phyloP scores from a whole-genome alignment of 2,113 vertebrate species.

The Strix aluco region DNA sequence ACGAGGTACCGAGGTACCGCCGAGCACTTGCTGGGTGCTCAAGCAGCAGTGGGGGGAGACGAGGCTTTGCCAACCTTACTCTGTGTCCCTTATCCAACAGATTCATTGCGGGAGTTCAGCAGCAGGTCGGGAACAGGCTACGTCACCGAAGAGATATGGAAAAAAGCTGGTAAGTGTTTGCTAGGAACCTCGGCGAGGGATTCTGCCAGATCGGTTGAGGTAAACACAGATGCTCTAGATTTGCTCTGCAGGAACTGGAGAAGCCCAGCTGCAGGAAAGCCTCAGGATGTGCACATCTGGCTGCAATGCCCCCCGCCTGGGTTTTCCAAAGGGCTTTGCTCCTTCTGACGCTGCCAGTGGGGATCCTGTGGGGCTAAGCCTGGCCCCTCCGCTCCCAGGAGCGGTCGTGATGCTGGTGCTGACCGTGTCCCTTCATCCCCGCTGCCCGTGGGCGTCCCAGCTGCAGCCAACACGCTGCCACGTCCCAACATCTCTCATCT shows the following conservation, averaged over 20 bases:
- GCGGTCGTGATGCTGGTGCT: fast-evolving
- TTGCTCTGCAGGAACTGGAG: background rate
- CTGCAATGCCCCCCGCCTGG: background rate
- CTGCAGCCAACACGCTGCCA: fast-evolving
- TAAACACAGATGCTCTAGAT: background rate
- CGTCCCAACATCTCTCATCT: fast-evolving
- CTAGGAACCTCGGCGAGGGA: background rate
- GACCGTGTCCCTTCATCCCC: background rate
- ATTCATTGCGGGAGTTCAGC: slow-evolving; percentile 89
- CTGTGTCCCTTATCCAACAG: slow-evolving; percentile 67
- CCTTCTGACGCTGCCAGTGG: background rate
- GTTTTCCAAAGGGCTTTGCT: background rate
- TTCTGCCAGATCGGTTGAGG: fast-evolving
- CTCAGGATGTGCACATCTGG: background rate
- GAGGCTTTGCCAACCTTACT: slow-evolving; percentile 8
- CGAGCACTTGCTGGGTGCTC: background rate
- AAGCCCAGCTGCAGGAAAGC: background rate
- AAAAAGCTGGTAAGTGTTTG: slow-evolving; percentile 90
- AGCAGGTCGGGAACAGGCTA: slow-evolving; percentile 88
- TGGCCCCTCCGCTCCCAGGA: fast-evolving
- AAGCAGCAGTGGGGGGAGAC: background rate
- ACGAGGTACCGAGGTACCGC: fast-evolving
- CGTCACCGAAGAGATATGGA: slow-evolving; percentile 98
- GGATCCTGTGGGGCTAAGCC: background rate
- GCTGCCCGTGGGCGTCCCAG: background rate